phyloP scores from a whole-genome alignment of 92 coral and sea anemone species.

The Palythoa heliodiscus region DNA sequence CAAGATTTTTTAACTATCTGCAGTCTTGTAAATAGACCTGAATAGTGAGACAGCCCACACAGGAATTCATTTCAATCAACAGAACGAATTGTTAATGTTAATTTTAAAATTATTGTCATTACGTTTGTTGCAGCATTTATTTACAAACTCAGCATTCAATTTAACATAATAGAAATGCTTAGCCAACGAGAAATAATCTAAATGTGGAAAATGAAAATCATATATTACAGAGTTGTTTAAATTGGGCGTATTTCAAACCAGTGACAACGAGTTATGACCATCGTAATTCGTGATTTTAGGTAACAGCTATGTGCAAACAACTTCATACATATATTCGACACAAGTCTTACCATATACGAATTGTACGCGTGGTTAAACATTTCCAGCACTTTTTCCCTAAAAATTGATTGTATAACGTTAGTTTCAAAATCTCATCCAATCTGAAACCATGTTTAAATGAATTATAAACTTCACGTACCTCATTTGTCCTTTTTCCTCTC shows the following conservation, averaged over 20 bases:
- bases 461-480: constrained; percentile 54
- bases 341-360: constrained; percentile 92
- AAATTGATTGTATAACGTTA: constrained; percentile 1
- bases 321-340: not conserved
- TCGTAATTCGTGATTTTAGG: not conserved
- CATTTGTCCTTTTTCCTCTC: constrained; percentile 74
- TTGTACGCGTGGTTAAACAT: constrained; percentile 98
- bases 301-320: not conserved
- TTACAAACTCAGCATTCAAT: no score
- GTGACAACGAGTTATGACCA: not conserved
- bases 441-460: constrained; percentile 14
- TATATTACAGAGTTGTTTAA: not conserved
- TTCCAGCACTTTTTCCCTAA: constrained; percentile 86
- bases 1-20: not conserved
- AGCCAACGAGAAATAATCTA: not conserved
- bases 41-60: not conserved
- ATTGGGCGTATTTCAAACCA: constrained; percentile 9
- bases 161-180: no score
- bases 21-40: not conserved
- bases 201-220: not conserved
- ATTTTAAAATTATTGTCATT: not conserved
- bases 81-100: not conserved
- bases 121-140: not conserved
- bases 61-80: not conserved
- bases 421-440: not conserved